Evolutionary conservation across 2,113 vertebrate species (phyloP).

Genomic region (Callithrix jacchus): DNA sequence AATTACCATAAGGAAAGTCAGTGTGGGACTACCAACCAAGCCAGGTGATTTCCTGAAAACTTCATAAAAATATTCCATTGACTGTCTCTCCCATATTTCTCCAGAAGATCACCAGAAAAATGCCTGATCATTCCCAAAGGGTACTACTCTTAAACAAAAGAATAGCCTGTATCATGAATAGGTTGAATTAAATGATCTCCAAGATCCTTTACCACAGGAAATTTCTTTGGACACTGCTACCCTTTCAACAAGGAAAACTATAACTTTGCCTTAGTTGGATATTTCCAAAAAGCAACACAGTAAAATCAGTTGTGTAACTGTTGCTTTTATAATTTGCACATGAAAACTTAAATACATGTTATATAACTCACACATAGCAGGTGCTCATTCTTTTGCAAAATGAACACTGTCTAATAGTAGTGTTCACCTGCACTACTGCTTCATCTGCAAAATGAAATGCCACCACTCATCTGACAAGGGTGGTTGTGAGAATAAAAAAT

Average conservation of each 20-base stretch:
- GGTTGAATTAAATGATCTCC: not conserved
- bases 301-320: slow-evolving; percentile 13
- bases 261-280: not conserved
- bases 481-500: slow-evolving; percentile 1
- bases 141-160: slow-evolving; percentile 11
- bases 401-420: not conserved
- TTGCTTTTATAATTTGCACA: slow-evolving; percentile 12
- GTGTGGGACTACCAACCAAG: not conserved
- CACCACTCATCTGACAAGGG: not conserved
- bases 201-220: not conserved
- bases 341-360: not conserved
- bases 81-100: not conserved
- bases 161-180: not conserved
- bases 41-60: not conserved
- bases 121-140: not conserved
- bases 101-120: not conserved
- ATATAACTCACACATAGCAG: not conserved
- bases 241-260: slow-evolving; percentile 33
- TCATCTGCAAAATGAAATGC: not conserved
- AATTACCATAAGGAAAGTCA: not conserved
- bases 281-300: slow-evolving; percentile 21
- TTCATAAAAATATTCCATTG: not conserved
- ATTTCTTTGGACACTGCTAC: not conserved
- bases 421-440: not conserved
- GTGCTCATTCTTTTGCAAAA: not conserved